Evolutionary conservation across 2,797 vertebrate species (phyloP), one percentile per base, ranked within the genome.

Genomic region (Antrozous pallidus): DNA sequence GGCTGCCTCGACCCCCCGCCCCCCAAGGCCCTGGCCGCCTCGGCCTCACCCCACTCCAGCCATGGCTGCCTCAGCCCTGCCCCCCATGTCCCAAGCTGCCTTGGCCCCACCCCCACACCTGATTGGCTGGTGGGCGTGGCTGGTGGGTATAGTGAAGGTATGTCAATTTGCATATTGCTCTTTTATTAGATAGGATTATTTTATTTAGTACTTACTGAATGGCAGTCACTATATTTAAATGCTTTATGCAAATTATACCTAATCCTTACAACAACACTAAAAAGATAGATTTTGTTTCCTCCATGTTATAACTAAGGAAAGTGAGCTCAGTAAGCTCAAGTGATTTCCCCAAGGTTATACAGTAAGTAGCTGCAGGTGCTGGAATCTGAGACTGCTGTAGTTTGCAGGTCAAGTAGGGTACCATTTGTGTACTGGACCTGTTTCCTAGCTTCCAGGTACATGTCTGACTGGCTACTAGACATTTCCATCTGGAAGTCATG

Each of bases 211-310:
- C 73, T 31, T 94, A 28, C 31, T 75, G 2, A 80, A 67, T 84
- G 65, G 13, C 87, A 63, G 40, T 82, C 40, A 36, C n/a, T 73
- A 1, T 71, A 42, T 79, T 90, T 80, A 91, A 93, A 83, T 95
- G 36, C 24, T 45, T 95, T 54, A 56, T 5, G 63, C 10, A 40
- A 6, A 70, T 83, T 47, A 63, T 95, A 81, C 49, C 58, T 56
- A 75, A 74, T 49, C 22, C n/a, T 85, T 88, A 22, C 28, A 84
- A 16, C 61, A 95, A 61, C 36, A 18, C 42, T 70, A 63, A 51
- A 95, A 94, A 79, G 61, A 54, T 56, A 51, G 36, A 8, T 63
- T 94, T 93, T 96, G 8, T 82, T 93, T 84, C 31, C 22, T 80
- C 36, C 24, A 11, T 70, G n/a, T 69, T 91, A 77, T 58, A 71